Conservation (phyloP, 2,888 invertebrate species). For the Drosophila hamatofila region DNA sequence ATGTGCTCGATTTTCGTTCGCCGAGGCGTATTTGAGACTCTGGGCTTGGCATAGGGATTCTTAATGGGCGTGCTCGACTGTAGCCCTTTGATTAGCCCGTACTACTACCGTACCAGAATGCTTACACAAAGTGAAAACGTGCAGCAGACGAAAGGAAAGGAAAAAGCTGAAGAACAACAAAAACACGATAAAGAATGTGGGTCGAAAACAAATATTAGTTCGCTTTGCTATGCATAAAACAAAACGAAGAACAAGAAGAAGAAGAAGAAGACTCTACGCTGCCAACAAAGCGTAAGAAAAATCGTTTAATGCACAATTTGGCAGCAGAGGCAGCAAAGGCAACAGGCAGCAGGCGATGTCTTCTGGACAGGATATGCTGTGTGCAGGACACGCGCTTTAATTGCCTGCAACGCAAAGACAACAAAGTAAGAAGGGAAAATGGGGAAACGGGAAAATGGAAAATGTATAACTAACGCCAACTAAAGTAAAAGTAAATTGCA, state of each 20-base stretch:
- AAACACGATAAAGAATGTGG: constrained; percentile 1
- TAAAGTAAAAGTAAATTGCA: constrained; percentile 43
- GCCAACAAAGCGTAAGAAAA: constrained; percentile 55
- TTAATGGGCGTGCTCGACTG: constrained; percentile 10
- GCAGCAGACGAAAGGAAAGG: background rate
- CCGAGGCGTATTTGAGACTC: background rate
- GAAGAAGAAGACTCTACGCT: constrained; percentile 19
- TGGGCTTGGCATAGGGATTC: constrained; percentile 13
- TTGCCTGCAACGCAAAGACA: constrained; percentile 35
- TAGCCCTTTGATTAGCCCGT: constrained; percentile 27
- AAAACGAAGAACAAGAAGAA: background rate
- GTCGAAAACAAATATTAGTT: constrained; percentile 32
- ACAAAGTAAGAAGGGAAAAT: background rate
- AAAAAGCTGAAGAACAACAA: background rate
- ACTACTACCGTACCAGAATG: constrained; percentile 10
- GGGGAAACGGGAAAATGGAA: background rate
- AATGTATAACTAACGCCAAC: constrained; percentile 25
- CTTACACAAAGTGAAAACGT: constrained; percentile 9
- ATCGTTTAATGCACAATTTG: constrained; percentile 65
- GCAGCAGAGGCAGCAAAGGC: constrained; percentile 14
- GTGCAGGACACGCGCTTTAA: constrained; percentile 32
- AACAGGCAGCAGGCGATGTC: background rate
- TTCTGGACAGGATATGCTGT: constrained; percentile 12
- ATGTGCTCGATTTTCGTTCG: constrained; percentile 44
- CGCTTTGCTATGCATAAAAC: constrained; percentile 38